Evolutionary conservation across 2,797 vertebrate genomes (phyloP), one percentile per base, ranked within the genome.

Genomic region (Lithobates sylvaticus): DNA sequence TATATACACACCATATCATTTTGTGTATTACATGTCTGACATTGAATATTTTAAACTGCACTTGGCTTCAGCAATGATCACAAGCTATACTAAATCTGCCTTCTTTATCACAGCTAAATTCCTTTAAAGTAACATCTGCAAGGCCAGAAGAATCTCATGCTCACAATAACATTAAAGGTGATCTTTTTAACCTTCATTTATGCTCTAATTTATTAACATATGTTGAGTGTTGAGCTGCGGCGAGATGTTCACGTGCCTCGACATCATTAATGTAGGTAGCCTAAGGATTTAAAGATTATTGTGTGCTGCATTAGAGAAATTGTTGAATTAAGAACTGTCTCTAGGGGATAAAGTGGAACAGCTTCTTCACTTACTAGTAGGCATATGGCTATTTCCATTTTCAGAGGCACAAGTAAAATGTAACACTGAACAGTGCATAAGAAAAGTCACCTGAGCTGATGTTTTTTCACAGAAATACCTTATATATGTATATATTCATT

Each of bases 271-370:
- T 44, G 18, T 88, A 92, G 90, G 93, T 93, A 93, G 93, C 92
- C 91, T 90, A 89, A 93, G 93, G 93, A 93, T 93, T 93, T 92
- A 89, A 89, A 94, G 89, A 90, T 93, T 92, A 91, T 89, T 92
- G 87, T 91, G 89, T n/a, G 81, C 44, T 78, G 90, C 93, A 92
- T 91, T 74, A 88, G 93, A 91, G 94, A 93, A 90, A 92, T 0
- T 88, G 89, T 88, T 92, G 93, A 93, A 94, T 93, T 95, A 94
- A 94, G 94, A 93, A 89, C 90, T 92, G 91, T 84, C 91, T 91
- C 92, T 10, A 0, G 92, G 91, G 90, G 89, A 89, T 13, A 9
- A 89, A 91, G 88, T 83, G 89, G 88, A 88, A 92, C 91, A 90
- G 89, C 83, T 71, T 88, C 86, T 83, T 78, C 50, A 71, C 74